A percentile compares a stretch with the other conserved stretches of the same genome.
phyloP scores from a whole-genome alignment of 1,140 invertebrate species.

The Marisa cornuarietis region DNA sequence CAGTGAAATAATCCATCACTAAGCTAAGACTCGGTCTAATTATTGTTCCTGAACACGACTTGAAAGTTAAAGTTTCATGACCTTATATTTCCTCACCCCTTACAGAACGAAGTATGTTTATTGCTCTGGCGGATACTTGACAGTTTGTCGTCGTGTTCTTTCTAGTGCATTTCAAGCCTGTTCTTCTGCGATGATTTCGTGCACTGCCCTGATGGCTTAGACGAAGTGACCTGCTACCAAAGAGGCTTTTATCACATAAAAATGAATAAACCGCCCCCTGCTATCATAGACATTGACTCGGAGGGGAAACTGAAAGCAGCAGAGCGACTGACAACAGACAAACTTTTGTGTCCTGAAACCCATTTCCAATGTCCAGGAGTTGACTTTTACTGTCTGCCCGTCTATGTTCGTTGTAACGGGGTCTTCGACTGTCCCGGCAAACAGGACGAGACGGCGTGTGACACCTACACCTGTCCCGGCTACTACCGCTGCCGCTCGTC shows the following conservation, averaged over 20 bases:
- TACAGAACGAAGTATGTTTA: too few relatives aligned
- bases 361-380: constrained; percentile 15
- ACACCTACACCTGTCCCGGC: neutral
- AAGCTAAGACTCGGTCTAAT: too few relatives aligned
- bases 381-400: constrained; percentile 13
- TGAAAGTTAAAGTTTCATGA: too few relatives aligned
- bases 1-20: too few relatives aligned
- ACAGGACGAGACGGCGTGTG: constrained; percentile 14
- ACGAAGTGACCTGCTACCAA: neutral
- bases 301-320: neutral
- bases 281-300: neutral
- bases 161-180: neutral
- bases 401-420: constrained; percentile 26
- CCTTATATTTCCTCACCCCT: too few relatives aligned
- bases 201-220: neutral
- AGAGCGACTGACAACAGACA: neutral
- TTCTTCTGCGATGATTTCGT: neutral
- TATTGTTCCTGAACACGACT: too few relatives aligned
- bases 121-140: too few relatives aligned
- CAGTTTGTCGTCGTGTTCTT: too few relatives aligned
- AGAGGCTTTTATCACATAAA: too few relatives aligned
- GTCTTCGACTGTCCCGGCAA: constrained; percentile 16
- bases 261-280: neutral
- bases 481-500: constrained; percentile 14
- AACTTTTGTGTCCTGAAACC: constrained; percentile 9